Base-by-base conservation (phyloP, 2,888 invertebrate species). In the Coenonympha glycerion region DNA sequence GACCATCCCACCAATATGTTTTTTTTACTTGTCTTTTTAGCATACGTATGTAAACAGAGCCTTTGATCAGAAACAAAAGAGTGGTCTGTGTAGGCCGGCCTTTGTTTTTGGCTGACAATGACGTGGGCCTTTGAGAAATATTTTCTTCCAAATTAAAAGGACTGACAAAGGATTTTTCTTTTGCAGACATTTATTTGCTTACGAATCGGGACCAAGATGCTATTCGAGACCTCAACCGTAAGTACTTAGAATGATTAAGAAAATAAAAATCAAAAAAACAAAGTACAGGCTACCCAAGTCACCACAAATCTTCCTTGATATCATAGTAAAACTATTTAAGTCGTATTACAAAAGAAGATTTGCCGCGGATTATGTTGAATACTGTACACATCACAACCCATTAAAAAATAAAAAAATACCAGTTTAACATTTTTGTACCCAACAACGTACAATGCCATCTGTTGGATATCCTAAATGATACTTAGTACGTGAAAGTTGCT, bases 141-240 rank as follows among this genome's bases (percentile, higher is more conserved):
- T 52, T 44, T 44, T 49, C 40, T 40, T 36, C 21, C 24, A 18
- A 56, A 58, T 57, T 40, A 45, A 44, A 31, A 47, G 34, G 2
- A n/a, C 15, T 45, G 45, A 55, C 47, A 45, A 39, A 11, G 21
- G 8, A 49, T 46, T 48, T 49, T 55, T 53, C 51, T 40, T 16
- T 60, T 59, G 36, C 61, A 61, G 61, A 61, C 57, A 54, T 60
- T 61, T 51, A 51, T 50, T 61, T 58, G 58, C 53, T 33, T 56
- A 52, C 36, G 31, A 39, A 60, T 66, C 61, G 65, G 64, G 59
- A 58, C 59, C 62, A 64, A 54, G 58, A 84, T 81, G 84, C 65
- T 69, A 62, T 66, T 69, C 64, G 71, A 75, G 65, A 75, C 76
- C 73, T 75, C 78, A 83, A 76, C 80, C 80, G 85, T 86, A 65